Evolutionary conservation across 2,797 vertebrate genomes (phyloP), one percentile per base, ranked within the genome.

Genomic region (Cephalopachus bancanus): DNA sequence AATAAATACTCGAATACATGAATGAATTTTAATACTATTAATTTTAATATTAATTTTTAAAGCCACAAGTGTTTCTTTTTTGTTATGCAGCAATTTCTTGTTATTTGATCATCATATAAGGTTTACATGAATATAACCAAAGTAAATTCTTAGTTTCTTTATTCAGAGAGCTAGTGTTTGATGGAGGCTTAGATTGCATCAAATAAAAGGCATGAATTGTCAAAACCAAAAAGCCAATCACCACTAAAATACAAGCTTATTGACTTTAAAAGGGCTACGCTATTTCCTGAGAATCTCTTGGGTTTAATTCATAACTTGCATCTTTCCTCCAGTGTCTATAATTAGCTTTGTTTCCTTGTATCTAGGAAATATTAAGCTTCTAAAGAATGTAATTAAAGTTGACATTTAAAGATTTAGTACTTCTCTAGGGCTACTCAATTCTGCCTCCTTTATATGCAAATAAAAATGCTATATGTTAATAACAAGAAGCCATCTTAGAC

Each of bases 401-500:
- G 69, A 75, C 49, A 51, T 59, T 81, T 94, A 65, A 89, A 65
- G 85, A 94, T 62, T 79, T 49, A 89, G 78, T 87, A 79, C 7
- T 83, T 75, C 69, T 65, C 49, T 89, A 75, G 57, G 28, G 26
- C 59, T 83, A 26, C 15, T 20, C 75, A 75, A 72, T 83, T 83
- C 49, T 81, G 24, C 49, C 26, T 93, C 49, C 17, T 74, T 94
- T 89, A 49, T 83, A 11, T 94, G 78, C 57, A 89, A 65, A 30
- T 75, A 65, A 75, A 24, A 62, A 49, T 64, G 19, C 44, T 83
- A 64, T 17, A 60, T 79, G n/a, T 93, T 64, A 74, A 72, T 81
- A 19, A 75, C 67, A 85, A 28, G 55, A 81, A 89, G 57, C 60
- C 33, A 55, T 59, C 64, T 60, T 92, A 84, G 84, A 93, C 22